Conservation (phyloP, 2,113 vertebrate genomes). For the Clupea harengus region DNA sequence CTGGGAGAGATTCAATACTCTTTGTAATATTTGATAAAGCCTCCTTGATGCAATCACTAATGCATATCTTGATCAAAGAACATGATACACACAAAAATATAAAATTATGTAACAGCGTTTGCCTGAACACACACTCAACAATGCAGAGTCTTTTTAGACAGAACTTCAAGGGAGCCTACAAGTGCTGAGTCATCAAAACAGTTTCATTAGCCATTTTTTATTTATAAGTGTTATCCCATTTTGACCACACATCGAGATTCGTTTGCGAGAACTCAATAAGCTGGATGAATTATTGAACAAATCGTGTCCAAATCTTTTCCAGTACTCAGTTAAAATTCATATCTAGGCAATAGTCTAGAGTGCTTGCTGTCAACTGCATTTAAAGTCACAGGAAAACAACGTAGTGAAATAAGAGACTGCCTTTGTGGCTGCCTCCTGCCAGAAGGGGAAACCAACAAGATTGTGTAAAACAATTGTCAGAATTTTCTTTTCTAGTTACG, state of each 20-base stretch:
- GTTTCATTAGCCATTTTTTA: neutral
- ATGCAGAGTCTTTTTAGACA: neutral
- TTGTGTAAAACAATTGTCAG: neutral
- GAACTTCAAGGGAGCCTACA: neutral
- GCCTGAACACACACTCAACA: neutral
- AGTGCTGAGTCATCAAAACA: neutral
- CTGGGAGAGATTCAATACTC: too few relatives aligned
- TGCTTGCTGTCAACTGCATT: slow-evolving; percentile 46
- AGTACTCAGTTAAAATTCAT: slow-evolving; percentile 44
- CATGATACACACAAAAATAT: neutral
- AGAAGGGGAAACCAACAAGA: neutral
- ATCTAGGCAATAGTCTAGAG: slow-evolving; percentile 46
- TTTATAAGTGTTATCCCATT: slow-evolving; percentile 1
- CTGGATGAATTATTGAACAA: slow-evolving; percentile 49
- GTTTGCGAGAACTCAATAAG: slow-evolving; percentile 33
- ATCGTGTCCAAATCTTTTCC: slow-evolving; percentile 40
- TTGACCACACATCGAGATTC: neutral
- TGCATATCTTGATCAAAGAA: neutral
- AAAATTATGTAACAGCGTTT: neutral
- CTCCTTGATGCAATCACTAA: neutral
- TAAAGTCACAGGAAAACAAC: slow-evolving; percentile 41
- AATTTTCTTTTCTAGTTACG: neutral
- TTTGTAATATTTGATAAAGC: too few relatives aligned
- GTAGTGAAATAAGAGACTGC: slow-evolving; percentile 25
- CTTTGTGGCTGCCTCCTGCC: slow-evolving; percentile 33